These are phyloP conservation scores for Mimas tiliae DNA, from an alignment of 2,888 invertebrate species.

Conservation along the genomic window DNA sequence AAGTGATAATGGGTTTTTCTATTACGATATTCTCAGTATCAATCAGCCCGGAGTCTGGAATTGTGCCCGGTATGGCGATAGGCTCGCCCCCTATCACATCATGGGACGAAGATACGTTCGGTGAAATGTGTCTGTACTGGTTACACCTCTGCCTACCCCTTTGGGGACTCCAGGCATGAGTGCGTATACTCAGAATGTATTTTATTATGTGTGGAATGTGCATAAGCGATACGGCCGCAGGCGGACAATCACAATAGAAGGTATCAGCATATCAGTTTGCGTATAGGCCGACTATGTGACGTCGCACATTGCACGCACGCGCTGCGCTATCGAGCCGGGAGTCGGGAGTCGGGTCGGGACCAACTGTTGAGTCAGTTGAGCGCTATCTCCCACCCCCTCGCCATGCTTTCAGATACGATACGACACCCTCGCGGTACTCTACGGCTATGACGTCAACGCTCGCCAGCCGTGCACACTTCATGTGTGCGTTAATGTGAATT, in stretches of 20 bases:
- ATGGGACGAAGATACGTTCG: no score
- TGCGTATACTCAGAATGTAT: no score
- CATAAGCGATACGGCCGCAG: background rate
- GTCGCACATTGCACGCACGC: slow-evolving; percentile 68
- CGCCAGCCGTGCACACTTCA: slow-evolving; percentile 47
- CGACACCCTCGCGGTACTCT: slow-evolving; percentile 44
- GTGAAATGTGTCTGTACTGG: no score
- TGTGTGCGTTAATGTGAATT: slow-evolving; percentile 53
- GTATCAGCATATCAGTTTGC: slow-evolving; percentile 36
- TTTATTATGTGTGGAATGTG: background rate
- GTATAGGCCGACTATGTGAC: slow-evolving; percentile 61
- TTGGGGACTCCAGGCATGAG: no score
- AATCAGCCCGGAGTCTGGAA: no score
- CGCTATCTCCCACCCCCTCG: slow-evolving; percentile 53
- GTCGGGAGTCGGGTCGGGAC: slow-evolving; percentile 42
- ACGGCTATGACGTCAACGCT: slow-evolving; percentile 68
- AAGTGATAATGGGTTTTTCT: no score
- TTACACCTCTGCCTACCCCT: no score
- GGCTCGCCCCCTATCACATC: no score
- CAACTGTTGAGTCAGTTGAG: slow-evolving; percentile 75
- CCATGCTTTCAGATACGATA: slow-evolving; percentile 48
- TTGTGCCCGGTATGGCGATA: no score
- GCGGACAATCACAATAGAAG: slow-evolving; percentile 1
- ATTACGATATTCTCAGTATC: no score
- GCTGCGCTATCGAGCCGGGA: slow-evolving; percentile 69